Percentiles rank a stretch among this genome's conserved stretches.
phyloP scores from a whole-genome alignment of 2,888 invertebrate genomes.

The Blastobasis adustella region DNA sequence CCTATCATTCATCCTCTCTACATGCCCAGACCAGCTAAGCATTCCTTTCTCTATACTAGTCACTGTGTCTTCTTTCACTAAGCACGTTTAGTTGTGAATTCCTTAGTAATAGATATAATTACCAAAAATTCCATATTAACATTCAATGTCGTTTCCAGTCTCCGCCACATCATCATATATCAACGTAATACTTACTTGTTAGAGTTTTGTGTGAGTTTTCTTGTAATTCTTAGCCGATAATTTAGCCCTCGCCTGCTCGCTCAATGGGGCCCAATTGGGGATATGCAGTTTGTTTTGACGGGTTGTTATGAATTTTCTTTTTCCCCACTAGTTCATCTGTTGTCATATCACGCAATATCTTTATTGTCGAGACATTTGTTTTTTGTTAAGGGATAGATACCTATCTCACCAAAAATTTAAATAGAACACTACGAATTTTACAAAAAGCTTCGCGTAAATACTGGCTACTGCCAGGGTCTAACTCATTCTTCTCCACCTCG shows the following conservation, averaged over 20 bases:
- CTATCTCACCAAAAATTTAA: slow-evolving; percentile 21
- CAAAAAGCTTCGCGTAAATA: no score
- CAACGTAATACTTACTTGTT: not conserved
- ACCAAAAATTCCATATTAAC: no score
- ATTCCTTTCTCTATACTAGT: no score
- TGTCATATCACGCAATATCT: slow-evolving; percentile 10
- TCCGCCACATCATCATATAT: no score
- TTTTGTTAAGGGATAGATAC: not conserved
- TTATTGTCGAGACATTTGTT: slow-evolving; percentile 14
- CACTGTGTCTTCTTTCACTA: no score
- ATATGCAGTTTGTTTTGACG: slow-evolving; percentile 45
- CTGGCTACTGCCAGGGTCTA: no score
- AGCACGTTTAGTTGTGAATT: no score
- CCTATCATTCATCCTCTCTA: no score
- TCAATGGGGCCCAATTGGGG: slow-evolving; percentile 56
- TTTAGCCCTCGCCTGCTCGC: slow-evolving; percentile 32
- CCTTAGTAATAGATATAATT: no score
- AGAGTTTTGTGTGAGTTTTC: slow-evolving; percentile 39
- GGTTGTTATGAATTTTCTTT: slow-evolving; percentile 36
- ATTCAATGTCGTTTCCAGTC: no score
- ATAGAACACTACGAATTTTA: slow-evolving; percentile 25
- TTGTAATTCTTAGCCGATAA: slow-evolving; percentile 54
- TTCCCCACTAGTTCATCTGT: slow-evolving; percentile 11
- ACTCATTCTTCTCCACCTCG: no score
- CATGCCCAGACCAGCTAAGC: no score